phyloP scores from a whole-genome alignment of 2,888 invertebrate genomes.

The Dexiosoma caninum region DNA sequence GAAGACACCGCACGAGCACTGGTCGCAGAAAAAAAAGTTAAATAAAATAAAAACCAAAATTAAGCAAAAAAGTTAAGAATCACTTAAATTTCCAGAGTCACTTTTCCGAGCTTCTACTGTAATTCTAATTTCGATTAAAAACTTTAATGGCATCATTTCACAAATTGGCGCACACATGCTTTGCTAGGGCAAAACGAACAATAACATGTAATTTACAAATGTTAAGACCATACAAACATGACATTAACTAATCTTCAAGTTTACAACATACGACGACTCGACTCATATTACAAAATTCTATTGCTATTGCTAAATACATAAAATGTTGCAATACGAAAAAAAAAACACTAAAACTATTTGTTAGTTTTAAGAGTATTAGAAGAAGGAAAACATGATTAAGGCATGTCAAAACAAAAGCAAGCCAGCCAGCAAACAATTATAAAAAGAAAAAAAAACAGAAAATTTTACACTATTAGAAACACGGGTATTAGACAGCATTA shows the following conservation, averaged over 20 bases:
- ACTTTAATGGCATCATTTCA: constrained; percentile 10
- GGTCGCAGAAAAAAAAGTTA: no score
- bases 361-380: constrained; percentile 44
- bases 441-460: neutral
- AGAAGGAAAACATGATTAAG: constrained; percentile 54
- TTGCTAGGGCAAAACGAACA: neutral
- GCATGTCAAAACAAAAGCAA: constrained; percentile 49
- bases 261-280: constrained; percentile 43
- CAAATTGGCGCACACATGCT: constrained; percentile 15
- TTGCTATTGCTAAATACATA: constrained; percentile 21
- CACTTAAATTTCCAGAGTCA: no score
- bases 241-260: constrained; percentile 58
- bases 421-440: constrained; percentile 23
- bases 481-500: constrained; percentile 5
- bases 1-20: no score
- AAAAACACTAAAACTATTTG: constrained; percentile 23
- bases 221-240: constrained; percentile 53
- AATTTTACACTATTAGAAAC: neutral
- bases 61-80: no score
- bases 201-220: constrained; percentile 51
- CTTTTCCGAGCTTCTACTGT: no score
- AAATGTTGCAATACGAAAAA: constrained; percentile 31
- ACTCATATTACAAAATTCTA: constrained; percentile 48
- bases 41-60: no score
- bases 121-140: constrained; percentile 17